phyloP scores from a whole-genome alignment of 1,140 invertebrate genomes.

The Hylyphantes graminicola region DNA sequence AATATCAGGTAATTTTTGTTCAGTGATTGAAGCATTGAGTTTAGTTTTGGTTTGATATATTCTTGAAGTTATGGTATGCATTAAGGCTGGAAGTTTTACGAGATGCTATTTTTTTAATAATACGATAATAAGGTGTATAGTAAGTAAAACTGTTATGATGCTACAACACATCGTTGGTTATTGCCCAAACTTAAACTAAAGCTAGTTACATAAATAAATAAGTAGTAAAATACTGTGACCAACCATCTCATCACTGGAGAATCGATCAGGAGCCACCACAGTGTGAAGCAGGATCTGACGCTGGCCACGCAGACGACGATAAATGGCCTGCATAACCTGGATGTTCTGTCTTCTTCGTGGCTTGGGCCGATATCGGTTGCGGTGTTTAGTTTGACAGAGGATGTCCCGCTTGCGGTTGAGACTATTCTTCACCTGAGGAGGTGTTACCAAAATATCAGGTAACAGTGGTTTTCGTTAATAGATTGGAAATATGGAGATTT shows the following conservation, averaged over 20 bases:
- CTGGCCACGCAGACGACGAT: constrained; percentile 70
- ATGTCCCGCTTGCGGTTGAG: constrained; percentile 67
- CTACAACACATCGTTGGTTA: too few species aligned
- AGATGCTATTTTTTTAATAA: too few species aligned
- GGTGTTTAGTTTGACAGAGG: constrained; percentile 70
- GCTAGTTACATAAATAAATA: too few species aligned
- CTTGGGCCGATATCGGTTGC: constrained; percentile 72
- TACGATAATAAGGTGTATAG: too few species aligned
- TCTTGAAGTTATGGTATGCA: too few species aligned
- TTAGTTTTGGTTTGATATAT: too few species aligned
- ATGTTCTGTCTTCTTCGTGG: constrained; percentile 67
- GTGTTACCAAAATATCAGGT: constrained; percentile 68
- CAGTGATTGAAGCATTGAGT: too few species aligned
- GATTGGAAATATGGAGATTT: too few species aligned
- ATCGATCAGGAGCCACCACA: constrained; percentile 57
- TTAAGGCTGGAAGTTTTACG: too few species aligned
- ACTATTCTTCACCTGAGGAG: constrained; percentile 68
- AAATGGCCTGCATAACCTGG: constrained; percentile 69
- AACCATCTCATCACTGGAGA: constrained; percentile 64
- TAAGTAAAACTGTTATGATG: too few species aligned
- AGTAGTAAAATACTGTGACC: too few species aligned
- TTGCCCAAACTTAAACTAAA: too few species aligned
- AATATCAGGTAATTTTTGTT: constrained; percentile 62
- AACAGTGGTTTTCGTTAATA: constrained; percentile 9
- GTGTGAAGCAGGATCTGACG: constrained; percentile 65